phyloP scores from a whole-genome alignment of 1,140 invertebrate genomes.

The Papilio dardanus region DNA sequence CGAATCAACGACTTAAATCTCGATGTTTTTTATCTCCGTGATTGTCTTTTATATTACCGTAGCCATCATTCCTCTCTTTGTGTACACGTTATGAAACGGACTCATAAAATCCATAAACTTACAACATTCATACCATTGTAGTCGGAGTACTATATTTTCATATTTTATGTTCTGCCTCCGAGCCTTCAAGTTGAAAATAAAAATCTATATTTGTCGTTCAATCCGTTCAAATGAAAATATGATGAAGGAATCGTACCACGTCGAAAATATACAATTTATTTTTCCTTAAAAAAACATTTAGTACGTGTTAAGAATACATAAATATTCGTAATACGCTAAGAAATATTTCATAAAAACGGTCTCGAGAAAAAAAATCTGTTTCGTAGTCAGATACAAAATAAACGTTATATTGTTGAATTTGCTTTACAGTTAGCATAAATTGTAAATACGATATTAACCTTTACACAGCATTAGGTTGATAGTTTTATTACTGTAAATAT shows the following conservation, averaged over 20 bases:
- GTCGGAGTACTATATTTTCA: slow-evolving; percentile 29
- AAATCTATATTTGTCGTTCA: slow-evolving; percentile 32
- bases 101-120: slow-evolving; percentile 34
- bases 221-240: slow-evolving; percentile 30
- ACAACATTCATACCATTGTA: slow-evolving; percentile 31
- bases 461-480: neutral
- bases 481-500: neutral
- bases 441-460: neutral
- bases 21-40: neutral
- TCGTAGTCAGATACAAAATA: neutral
- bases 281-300: slow-evolving; percentile 13
- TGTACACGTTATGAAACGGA: slow-evolving; percentile 19
- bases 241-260: slow-evolving; percentile 11
- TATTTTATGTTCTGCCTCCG: slow-evolving; percentile 22
- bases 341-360: neutral
- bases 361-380: neutral
- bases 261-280: slow-evolving; percentile 24
- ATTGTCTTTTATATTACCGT: slow-evolving; percentile 14
- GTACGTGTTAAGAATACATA: slow-evolving; percentile 21
- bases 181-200: slow-evolving; percentile 35
- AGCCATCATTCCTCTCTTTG: slow-evolving; percentile 15
- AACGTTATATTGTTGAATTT: neutral
- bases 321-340: neutral
- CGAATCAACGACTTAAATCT: neutral
- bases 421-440: neutral